Base-by-base conservation (phyloP, 2,888 invertebrate genomes). In the Macrophya annulata region DNA sequence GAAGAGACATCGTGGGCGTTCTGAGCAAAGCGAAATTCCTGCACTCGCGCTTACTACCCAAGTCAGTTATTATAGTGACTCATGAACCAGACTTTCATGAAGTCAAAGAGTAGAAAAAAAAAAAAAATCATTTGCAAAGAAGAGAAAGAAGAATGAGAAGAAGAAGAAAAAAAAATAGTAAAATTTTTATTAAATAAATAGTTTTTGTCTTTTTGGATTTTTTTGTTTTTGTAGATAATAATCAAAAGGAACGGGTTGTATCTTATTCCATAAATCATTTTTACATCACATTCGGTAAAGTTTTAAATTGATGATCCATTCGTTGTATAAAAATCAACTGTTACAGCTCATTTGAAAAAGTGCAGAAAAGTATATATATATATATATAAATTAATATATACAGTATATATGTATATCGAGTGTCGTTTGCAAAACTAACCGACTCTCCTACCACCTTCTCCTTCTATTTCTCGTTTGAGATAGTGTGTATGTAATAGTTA, bases 1-100 rank as follows among this genome's bases (percentile, higher is more conserved):
- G 6, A 25, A 45, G 74, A 48, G 4, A 51, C 51, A n/a, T 77
- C 77, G 77, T 77, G 77, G 77, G 77, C 55, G 77, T 77, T 31
- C 15, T 10, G 77, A 55, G 77, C 77, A 55, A 77, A 77, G 77
- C 77, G 51, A 77, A 77, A 77, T 77, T 77, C 77, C 77, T 68
- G 17, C 68, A 37, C 55, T 37, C 55, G 77, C 6, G 17, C 77
- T 37, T n/a, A 55, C 25, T 51, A 15, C 31, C 37, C 31, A n/a
- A 21, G 45, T 74, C n/a, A 15, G 25, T 74, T 74, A 72, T 72
- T 72, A 72, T 45, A 43, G 45, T 48, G 45, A 74, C 45, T 74
- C 74, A 74, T 17, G 74, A 25, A 74, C n/a, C 21, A 74, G 68
- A 37, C 68, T 37, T 17, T 37, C 10, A 62, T 25, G 10, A 3